Conservation (phyloP, 2,797 vertebrate genomes). For the Notamacropus eugenii region DNA sequence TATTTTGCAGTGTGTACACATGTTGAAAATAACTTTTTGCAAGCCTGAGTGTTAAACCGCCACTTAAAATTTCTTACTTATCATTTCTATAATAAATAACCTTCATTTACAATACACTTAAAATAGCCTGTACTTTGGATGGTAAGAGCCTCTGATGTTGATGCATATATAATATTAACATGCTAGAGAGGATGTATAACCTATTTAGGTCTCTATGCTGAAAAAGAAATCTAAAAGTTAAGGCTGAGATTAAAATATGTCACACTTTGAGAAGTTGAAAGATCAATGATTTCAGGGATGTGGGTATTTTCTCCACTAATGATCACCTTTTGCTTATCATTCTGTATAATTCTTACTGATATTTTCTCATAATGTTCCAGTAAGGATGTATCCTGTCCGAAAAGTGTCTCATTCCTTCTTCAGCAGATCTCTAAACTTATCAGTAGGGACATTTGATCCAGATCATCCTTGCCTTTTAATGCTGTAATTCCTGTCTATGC, state of each 20-base stretch:
- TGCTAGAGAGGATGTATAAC: constrained; percentile 4
- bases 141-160: constrained; percentile 9
- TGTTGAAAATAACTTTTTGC: background rate
- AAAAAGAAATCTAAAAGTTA: constrained; percentile 16
- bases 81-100: background rate
- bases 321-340: background rate
- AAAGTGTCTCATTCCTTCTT: background rate
- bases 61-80: background rate
- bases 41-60: background rate
- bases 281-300: background rate
- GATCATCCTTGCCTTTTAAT: background rate
- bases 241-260: background rate
- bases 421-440: background rate
- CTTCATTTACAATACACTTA: constrained; percentile 32
- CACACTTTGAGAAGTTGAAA: background rate
- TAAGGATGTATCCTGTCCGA: background rate
- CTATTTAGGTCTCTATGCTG: constrained; percentile 5
- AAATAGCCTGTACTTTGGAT: background rate
- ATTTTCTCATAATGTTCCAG: background rate
- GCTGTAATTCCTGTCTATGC: background rate
- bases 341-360: background rate
- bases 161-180: background rate
- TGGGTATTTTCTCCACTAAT: background rate
- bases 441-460: background rate
- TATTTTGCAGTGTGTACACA: background rate